These are phyloP conservation scores for Entomobrya multifasciata DNA, from an alignment of 2,888 invertebrate genomes.

Conservation along the genomic window DNA sequence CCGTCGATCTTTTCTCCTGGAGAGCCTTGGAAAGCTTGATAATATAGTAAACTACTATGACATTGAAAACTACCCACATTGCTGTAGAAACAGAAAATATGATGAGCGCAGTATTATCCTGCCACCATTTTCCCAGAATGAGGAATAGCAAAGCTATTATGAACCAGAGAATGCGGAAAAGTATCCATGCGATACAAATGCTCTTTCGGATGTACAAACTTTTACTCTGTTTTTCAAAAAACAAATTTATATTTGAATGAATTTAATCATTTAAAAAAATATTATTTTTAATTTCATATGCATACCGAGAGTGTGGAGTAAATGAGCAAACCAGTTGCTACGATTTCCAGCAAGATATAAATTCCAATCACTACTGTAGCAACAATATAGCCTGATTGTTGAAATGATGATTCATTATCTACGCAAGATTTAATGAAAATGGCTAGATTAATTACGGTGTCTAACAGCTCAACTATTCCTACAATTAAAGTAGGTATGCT, in stretches of 20 bases:
- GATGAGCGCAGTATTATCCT: not conserved
- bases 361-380: not conserved
- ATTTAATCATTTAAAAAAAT: not conserved
- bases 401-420: not conserved
- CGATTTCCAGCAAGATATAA: conserved; percentile 3
- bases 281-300: not conserved
- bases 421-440: not conserved
- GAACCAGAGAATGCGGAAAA: conserved; percentile 6
- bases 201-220: conserved; percentile 13
- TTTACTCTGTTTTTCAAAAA: not conserved
- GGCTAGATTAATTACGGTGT: not conserved
- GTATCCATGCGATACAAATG: conserved; percentile 18
- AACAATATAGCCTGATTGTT: not conserved
- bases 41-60: conserved; percentile 4
- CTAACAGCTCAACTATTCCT: not conserved
- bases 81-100: not conserved
- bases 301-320: conserved; percentile 1
- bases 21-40: not conserved
- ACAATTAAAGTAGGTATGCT: conserved; percentile 2
- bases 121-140: not conserved
- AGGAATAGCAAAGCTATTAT: not conserved
- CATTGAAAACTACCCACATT: conserved; percentile 17
- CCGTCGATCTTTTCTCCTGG: not conserved
- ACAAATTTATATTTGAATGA: not conserved
- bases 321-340: not conserved